Conservation (phyloP, 2,888 invertebrate genomes). For the Catocala fraxini region DNA sequence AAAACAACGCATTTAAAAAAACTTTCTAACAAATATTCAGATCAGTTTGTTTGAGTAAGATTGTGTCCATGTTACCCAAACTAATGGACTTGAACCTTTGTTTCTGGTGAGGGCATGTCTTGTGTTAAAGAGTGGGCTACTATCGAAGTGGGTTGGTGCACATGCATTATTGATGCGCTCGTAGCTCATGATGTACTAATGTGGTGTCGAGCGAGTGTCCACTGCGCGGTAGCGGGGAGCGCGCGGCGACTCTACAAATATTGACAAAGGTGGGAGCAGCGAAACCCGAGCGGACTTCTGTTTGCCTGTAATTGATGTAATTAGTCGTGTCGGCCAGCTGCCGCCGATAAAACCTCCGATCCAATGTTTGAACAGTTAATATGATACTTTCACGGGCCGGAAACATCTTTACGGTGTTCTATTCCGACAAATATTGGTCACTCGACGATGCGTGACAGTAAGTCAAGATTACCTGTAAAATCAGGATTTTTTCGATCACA, state of each 20-base stretch:
- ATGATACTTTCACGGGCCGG: conserved; percentile 84
- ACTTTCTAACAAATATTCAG: no score
- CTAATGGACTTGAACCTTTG: no score
- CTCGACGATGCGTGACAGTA: conserved; percentile 81
- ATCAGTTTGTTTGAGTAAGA: no score
- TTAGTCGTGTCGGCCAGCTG: conserved; percentile 87
- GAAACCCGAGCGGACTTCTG: conserved; percentile 80
- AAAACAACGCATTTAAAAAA: no score
- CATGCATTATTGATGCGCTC: conserved; percentile 32
- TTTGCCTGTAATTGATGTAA: conserved; percentile 87
- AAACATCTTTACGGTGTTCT: conserved; percentile 83
- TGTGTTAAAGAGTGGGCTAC: neutral
- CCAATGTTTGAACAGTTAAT: conserved; percentile 81
- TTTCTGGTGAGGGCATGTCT: neutral
- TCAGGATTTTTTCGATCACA: conserved; percentile 27
- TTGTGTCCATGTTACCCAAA: no score
- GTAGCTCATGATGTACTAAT: conserved; percentile 7
- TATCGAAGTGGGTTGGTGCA: neutral
- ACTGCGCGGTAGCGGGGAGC: conserved; percentile 44
- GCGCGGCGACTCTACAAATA: conserved; percentile 73
- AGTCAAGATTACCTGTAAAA: conserved; percentile 63
- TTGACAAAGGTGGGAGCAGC: conserved; percentile 84
- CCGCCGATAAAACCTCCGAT: conserved; percentile 69
- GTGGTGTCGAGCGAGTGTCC: conserved; percentile 25
- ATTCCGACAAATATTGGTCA: conserved; percentile 83